A percentile compares a stretch with the other conserved stretches of the same genome.
These are phyloP conservation scores for Ophion ventricosus DNA, from an alignment of 2,888 invertebrate species.

Conservation along the genomic window DNA sequence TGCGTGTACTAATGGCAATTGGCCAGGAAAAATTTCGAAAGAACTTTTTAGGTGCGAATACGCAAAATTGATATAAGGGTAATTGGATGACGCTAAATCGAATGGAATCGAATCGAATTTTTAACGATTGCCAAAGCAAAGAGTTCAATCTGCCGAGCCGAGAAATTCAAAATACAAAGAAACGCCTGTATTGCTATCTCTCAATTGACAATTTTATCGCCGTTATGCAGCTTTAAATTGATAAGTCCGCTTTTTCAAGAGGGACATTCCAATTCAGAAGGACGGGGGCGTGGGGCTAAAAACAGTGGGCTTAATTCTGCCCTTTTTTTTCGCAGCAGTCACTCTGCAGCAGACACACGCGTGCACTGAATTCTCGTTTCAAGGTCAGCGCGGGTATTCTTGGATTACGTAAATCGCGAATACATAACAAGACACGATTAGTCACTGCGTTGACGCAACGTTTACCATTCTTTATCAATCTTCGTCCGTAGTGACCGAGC, in stretches of 20 bases:
- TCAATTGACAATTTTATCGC: background rate
- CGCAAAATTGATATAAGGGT: too few relatives aligned
- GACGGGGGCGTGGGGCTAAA: too few relatives aligned
- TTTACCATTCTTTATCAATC: slow-evolving; percentile 7
- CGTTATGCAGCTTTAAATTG: background rate
- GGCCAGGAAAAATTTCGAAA: too few relatives aligned
- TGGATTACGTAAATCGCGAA: slow-evolving; percentile 11
- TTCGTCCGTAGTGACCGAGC: background rate
- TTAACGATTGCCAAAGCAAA: background rate
- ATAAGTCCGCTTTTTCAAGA: background rate
- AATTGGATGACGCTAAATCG: too few relatives aligned
- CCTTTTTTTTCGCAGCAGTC: background rate
- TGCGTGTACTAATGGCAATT: too few relatives aligned
- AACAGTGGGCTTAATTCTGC: background rate
- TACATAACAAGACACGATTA: background rate
- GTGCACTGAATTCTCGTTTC: background rate
- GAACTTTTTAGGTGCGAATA: too few relatives aligned
- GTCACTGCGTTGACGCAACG: background rate
- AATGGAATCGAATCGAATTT: too few relatives aligned
- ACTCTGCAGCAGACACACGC: background rate
- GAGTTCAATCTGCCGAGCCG: background rate
- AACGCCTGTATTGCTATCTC: background rate
- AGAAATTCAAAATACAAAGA: background rate
- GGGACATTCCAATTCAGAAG: background rate
- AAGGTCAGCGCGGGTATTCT: background rate